A percentile compares a stretch with the other conserved stretches of the same genome.
Evolutionary conservation across 2,888 invertebrate species (phyloP).

Genomic region (Danaus chrysippus): DNA sequence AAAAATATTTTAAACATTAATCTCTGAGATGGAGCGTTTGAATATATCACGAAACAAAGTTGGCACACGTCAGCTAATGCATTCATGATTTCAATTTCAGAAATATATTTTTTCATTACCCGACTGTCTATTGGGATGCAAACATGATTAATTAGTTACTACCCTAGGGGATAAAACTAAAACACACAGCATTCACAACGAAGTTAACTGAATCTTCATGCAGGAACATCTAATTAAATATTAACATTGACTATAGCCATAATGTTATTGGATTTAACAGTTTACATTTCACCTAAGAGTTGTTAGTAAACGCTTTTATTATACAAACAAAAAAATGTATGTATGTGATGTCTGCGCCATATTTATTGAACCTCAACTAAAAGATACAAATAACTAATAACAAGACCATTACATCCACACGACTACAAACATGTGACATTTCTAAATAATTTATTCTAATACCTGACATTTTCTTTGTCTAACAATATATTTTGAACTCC

Average conservation of each 20-base stretch:
- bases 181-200: constrained; percentile 1
- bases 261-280: not conserved
- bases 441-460: not conserved
- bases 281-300: not conserved
- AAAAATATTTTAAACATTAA: too few species aligned
- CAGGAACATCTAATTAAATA: not conserved
- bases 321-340: too few species aligned
- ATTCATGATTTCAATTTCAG: too few species aligned
- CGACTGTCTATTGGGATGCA: not conserved
- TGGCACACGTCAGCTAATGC: too few species aligned
- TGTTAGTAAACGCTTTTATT: too few species aligned
- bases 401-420: not conserved
- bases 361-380: not conserved
- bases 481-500: not conserved
- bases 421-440: not conserved
- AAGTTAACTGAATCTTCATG: not conserved
- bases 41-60: too few species aligned
- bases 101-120: not conserved
- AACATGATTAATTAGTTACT: not conserved
- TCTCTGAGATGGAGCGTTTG: too few species aligned
- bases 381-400: not conserved
- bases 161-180: not conserved
- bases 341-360: not conserved
- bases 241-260: not conserved
- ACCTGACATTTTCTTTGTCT: not conserved